Conservation (phyloP, 2,797 vertebrate genomes). For the Mus caroli region DNA sequence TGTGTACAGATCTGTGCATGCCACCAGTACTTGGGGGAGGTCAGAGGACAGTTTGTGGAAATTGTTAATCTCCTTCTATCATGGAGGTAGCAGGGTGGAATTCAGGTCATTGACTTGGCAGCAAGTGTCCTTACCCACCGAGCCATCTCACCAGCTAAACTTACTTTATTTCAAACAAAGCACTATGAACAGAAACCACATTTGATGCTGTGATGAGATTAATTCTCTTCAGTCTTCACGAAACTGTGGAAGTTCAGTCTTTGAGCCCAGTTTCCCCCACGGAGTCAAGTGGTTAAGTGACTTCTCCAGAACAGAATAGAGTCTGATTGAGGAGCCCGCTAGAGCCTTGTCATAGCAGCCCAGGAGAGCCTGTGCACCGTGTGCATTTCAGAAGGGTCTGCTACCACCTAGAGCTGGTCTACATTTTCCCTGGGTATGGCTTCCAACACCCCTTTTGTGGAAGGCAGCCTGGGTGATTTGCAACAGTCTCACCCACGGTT, state of each 20-base stretch:
- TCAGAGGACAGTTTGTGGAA: not conserved
- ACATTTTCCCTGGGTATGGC: not conserved
- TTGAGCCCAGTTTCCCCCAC: not conserved
- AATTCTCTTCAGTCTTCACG: not conserved
- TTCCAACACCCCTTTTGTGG: not conserved
- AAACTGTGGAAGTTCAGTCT: not conserved
- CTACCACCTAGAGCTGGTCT: not conserved
- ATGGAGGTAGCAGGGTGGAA: not conserved
- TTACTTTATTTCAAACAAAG: constrained; percentile 47
- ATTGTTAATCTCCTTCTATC: not conserved
- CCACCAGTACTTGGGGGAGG: not conserved
- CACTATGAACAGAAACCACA: not conserved
- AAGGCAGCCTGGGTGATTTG: not conserved
- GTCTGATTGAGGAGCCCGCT: not conserved
- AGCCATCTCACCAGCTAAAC: not conserved
- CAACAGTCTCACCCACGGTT: not conserved
- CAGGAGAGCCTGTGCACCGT: not conserved
- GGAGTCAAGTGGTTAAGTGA: constrained; percentile 21
- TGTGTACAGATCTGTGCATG: not conserved
- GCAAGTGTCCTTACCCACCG: not conserved
- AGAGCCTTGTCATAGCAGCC: not conserved
- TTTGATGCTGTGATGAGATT: not conserved
- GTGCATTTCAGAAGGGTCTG: not conserved
- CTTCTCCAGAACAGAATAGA: not conserved
- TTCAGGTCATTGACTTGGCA: not conserved